phyloP scores from a whole-genome alignment of 1,140 invertebrate species.

The Campoletis sonorensis region DNA sequence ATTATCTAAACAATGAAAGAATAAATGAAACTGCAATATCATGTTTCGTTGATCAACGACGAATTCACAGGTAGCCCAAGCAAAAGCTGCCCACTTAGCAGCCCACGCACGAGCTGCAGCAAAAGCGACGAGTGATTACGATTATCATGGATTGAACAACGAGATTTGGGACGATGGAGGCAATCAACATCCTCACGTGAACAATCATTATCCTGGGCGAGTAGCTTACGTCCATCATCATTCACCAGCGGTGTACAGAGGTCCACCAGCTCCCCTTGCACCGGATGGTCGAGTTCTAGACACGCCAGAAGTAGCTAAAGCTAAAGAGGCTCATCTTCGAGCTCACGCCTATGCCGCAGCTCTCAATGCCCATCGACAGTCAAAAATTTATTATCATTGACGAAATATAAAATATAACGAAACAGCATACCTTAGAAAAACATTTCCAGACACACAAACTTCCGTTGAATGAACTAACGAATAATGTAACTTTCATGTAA shows the following conservation, averaged over 20 bases:
- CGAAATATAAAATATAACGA: background rate
- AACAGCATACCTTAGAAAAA: background rate
- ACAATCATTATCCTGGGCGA: conserved; percentile 63
- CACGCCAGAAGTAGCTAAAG: conserved; percentile 72
- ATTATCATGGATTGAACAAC: conserved; percentile 37
- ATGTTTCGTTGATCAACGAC: too few relatives aligned
- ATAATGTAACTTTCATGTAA: background rate
- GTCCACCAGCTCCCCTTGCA: conserved; percentile 57
- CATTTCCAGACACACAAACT: background rate
- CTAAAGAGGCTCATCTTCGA: conserved; percentile 67
- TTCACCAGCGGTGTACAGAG: conserved; percentile 53
- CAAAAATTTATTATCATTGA: conserved; percentile 7
- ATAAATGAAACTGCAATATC: too few relatives aligned
- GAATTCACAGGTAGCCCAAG: conserved; percentile 57
- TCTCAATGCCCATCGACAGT: conserved; percentile 41
- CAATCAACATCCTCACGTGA: conserved; percentile 67
- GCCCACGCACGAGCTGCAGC: conserved; percentile 64
- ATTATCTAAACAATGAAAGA: too few relatives aligned
- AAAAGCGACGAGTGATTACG: conserved; percentile 48
- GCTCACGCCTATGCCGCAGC: conserved; percentile 65
- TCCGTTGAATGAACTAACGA: background rate
- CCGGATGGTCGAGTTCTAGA: conserved; percentile 64
- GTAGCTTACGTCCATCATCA: conserved; percentile 56
- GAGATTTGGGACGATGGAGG: conserved; percentile 44
- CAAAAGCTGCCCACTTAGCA: conserved; percentile 71